A percentile compares a stretch with the other conserved stretches of the same genome.
Evolutionary conservation across 2,113 vertebrate species (phyloP).

Genomic region (Ia io): DNA sequence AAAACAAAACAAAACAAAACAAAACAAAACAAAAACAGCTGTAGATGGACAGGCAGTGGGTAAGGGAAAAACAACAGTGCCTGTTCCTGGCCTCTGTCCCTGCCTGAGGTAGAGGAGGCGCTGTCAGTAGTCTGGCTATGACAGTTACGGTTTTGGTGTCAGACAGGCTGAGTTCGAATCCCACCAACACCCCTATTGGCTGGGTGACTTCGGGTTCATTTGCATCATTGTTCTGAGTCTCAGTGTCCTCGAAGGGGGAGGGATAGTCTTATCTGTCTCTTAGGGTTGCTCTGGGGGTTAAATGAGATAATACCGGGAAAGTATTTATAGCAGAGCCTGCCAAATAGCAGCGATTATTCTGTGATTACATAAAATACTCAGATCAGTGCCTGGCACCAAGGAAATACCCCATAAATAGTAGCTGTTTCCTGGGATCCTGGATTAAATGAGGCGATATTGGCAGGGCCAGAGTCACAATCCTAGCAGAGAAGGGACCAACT

Average conservation of each 20-base stretch:
- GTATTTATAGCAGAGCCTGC: neutral
- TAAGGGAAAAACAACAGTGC: constrained; percentile 47
- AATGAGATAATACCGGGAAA: neutral
- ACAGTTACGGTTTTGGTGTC: neutral
- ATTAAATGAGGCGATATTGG: neutral
- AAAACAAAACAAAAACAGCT: neutral
- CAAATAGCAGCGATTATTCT: neutral
- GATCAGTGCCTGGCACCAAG: neutral
- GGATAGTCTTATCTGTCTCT: neutral
- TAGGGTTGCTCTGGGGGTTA: neutral
- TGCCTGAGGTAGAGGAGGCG: neutral
- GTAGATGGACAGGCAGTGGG: constrained; percentile 64
- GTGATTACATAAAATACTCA: neutral
- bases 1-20: neutral
- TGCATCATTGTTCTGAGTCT: neutral
- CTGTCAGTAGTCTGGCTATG: neutral
- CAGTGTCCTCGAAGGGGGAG: neutral
- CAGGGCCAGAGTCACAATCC: neutral
- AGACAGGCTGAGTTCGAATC: neutral
- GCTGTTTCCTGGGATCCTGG: neutral
- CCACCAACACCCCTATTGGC: too few species aligned
- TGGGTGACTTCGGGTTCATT: neutral
- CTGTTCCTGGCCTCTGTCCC: constrained; percentile 34
- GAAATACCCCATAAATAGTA: neutral
- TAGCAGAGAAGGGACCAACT: too few species aligned